phyloP scores from a whole-genome alignment of 1,140 invertebrate species.

The Argopecten irradians region DNA sequence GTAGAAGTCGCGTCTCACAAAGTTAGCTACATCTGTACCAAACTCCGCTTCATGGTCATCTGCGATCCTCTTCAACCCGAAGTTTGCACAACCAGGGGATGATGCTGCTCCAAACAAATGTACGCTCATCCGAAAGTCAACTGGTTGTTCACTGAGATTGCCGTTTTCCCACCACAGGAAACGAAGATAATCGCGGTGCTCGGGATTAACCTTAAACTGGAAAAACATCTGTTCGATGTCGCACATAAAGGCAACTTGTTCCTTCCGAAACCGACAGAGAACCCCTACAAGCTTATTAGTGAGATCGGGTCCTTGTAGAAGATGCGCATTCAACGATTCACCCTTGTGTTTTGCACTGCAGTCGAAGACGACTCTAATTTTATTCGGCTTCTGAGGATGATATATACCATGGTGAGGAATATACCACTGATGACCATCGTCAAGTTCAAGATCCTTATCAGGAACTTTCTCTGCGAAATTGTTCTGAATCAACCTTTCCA shows the following conservation, averaged over 20 bases:
- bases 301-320: slow-evolving; percentile 63
- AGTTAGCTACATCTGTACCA: slow-evolving; percentile 34
- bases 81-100: slow-evolving; percentile 55
- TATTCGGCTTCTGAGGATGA: slow-evolving; percentile 58
- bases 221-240: slow-evolving; percentile 69
- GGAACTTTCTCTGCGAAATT: slow-evolving; percentile 12
- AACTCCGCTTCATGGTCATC: slow-evolving; percentile 45
- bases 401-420: slow-evolving; percentile 63
- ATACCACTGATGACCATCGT: slow-evolving; percentile 49
- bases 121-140: slow-evolving; percentile 49
- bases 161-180: slow-evolving; percentile 57
- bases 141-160: slow-evolving; percentile 20
- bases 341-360: slow-evolving; percentile 53
- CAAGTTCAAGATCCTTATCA: background rate
- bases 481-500: background rate
- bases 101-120: slow-evolving; percentile 55
- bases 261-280: slow-evolving; percentile 63
- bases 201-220: slow-evolving; percentile 49
- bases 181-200: slow-evolving; percentile 47
- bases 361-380: slow-evolving; percentile 68
- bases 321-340: slow-evolving; percentile 57
- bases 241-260: slow-evolving; percentile 55
- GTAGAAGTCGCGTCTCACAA: slow-evolving; percentile 56
- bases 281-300: slow-evolving; percentile 58
- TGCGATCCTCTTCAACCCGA: slow-evolving; percentile 51